Conservation (phyloP, 2,113 vertebrate genomes). For the Herpetotheres cachinnans region DNA sequence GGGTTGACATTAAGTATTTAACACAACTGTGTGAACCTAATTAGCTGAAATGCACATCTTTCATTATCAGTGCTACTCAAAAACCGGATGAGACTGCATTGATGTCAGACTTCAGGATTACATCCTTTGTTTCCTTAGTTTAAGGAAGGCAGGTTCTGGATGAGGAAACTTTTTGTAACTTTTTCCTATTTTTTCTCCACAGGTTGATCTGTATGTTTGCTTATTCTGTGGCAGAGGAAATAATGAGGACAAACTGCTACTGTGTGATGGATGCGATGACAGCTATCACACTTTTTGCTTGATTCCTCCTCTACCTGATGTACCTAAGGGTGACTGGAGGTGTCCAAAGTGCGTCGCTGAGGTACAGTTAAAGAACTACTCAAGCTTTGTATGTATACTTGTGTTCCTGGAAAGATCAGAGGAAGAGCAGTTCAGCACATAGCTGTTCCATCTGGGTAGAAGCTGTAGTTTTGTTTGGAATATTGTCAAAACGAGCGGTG, state of each 20-base stretch:
- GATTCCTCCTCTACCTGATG: conserved; percentile 93
- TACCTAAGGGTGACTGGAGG: conserved; percentile 97
- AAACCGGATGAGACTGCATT: background rate
- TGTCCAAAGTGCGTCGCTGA: conserved; percentile 97
- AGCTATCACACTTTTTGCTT: conserved; percentile 98
- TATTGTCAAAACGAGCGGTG: background rate
- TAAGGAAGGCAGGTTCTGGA: background rate
- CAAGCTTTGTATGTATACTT: background rate
- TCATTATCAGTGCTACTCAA: background rate
- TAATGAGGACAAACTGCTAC: conserved; percentile 90
- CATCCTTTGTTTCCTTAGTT: background rate
- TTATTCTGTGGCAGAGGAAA: conserved; percentile 94
- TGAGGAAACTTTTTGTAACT: background rate
- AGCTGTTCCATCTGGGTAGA: background rate
- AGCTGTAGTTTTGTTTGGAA: background rate
- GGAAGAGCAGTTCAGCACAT: background rate
- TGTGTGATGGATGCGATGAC: conserved; percentile 97
- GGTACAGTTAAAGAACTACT: conserved; percentile 69
- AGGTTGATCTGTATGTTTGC: conserved; percentile 97
- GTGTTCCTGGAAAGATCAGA: background rate
- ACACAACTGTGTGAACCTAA: background rate
- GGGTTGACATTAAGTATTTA: background rate
- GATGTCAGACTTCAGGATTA: accelerated
- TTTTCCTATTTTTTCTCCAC: background rate
- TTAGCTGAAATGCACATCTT: background rate